Evolutionary conservation across 1,140 invertebrate genomes (phyloP).

Genomic region (Fopius arisanus): DNA sequence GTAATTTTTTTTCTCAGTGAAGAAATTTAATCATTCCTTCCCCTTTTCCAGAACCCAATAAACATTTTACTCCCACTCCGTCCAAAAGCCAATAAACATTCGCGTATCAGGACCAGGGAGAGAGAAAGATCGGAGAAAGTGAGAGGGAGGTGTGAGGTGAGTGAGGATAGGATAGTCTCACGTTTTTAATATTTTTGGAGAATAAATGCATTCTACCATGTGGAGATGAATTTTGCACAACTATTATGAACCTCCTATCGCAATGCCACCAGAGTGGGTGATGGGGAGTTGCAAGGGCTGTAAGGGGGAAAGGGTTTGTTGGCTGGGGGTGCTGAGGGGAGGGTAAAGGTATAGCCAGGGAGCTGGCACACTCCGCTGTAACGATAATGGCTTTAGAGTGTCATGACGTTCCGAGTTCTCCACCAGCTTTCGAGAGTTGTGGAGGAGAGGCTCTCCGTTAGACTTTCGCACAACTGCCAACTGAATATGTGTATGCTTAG

Average conservation of each 20-base stretch:
- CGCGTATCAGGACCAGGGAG: too few species aligned
- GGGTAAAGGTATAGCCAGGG: not conserved
- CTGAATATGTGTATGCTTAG: not conserved
- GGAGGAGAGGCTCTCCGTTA: not conserved
- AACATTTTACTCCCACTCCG: too few species aligned
- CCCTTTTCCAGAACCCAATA: too few species aligned
- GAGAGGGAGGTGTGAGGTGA: too few species aligned
- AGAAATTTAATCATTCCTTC: too few species aligned
- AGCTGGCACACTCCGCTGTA: constrained; percentile 31
- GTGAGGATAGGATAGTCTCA: too few species aligned
- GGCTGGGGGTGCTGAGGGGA: not conserved
- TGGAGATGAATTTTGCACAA: not conserved
- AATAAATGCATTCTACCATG: not conserved
- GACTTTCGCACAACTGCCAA: constrained; percentile 13
- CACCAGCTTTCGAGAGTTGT: constrained; percentile 21
- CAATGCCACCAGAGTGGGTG: not conserved
- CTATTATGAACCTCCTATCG: not conserved
- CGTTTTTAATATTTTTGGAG: too few species aligned
- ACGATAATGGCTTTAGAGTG: constrained; percentile 58
- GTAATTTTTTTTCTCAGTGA: too few species aligned
- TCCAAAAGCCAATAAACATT: too few species aligned
- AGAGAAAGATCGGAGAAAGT: too few species aligned
- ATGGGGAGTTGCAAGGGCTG: not conserved
- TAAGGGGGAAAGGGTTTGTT: too few species aligned
- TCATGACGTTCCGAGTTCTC: constrained; percentile 41